These are phyloP conservation scores for Paracentrotus lividus DNA, from an alignment of 53 echinoderm and acorn worm species.

Conservation along the genomic window DNA sequence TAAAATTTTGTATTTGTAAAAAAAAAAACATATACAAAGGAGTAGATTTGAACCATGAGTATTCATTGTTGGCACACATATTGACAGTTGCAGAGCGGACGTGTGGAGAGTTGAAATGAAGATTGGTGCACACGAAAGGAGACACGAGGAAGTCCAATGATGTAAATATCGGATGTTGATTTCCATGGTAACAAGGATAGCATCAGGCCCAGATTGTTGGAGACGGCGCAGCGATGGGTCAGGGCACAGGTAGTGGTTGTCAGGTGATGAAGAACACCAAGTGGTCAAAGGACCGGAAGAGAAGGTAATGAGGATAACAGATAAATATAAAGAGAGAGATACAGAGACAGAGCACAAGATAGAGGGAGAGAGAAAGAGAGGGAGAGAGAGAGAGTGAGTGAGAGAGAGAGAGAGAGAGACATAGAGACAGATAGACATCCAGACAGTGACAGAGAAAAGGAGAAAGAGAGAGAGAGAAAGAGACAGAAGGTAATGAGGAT, in stretches of 20 bases:
- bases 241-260: not conserved
- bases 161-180: conserved; percentile 24
- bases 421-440: no score
- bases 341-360: not conserved
- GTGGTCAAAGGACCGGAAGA: not conserved
- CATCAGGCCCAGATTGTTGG: conserved; percentile 27
- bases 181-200: conserved; percentile 44
- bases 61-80: conserved; percentile 15
- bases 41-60: not conserved
- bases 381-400: not conserved
- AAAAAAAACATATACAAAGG: not conserved
- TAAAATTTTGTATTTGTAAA: not conserved
- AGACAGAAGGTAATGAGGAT: no score
- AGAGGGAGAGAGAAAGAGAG: not conserved
- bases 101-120: not conserved
- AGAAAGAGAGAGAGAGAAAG: no score
- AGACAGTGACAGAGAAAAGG: no score
- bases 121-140: not conserved
- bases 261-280: conserved; percentile 3
- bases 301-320: no score
- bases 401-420: not conserved
- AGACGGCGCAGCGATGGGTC: not conserved
- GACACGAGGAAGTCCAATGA: not conserved
- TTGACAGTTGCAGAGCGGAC: not conserved
- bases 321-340: no score